These are phyloP conservation scores for Melanotaenia nigrans DNA, from an alignment of 2,797 vertebrate genomes.

Conservation along the genomic window DNA sequence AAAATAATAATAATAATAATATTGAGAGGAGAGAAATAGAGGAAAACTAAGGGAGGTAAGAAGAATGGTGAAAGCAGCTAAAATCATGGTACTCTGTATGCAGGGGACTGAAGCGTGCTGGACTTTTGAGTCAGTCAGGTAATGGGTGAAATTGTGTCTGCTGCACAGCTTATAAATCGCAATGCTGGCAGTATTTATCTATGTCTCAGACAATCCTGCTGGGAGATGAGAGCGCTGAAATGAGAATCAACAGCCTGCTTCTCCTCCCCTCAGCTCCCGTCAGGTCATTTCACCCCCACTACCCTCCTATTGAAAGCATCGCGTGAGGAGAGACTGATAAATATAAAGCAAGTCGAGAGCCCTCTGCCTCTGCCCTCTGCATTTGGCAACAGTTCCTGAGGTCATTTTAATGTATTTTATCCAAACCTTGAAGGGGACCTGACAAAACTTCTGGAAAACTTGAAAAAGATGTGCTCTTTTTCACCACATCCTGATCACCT, in stretches of 20 bases:
- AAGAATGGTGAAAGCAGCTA: conserved; percentile 37
- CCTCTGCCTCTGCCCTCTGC: conserved; percentile 46
- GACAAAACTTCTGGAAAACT: conserved; percentile 29
- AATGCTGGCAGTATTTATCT: conserved; percentile 80
- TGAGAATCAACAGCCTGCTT: conserved; percentile 79
- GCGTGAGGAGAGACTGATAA: conserved; percentile 74
- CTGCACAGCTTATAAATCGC: conserved; percentile 77
- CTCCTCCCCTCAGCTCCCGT: conserved; percentile 66
- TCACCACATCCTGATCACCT: conserved; percentile 18
- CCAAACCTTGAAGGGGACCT: conserved; percentile 28
- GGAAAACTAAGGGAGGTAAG: conserved; percentile 24
- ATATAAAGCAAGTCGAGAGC: conserved; percentile 70
- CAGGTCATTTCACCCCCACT: conserved; percentile 68
- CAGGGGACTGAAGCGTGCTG: conserved; percentile 61
- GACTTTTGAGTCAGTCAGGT: conserved; percentile 72
- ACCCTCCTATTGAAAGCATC: conserved; percentile 54
- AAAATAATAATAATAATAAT: too few species aligned
- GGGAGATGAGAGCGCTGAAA: conserved; percentile 74
- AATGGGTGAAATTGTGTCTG: conserved; percentile 77
- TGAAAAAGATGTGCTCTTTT: conserved; percentile 31
- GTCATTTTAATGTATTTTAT: conserved; percentile 70
- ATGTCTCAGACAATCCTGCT: conserved; percentile 77
- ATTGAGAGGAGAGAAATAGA: conserved; percentile 24
- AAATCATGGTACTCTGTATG: conserved; percentile 67
- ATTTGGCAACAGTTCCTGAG: conserved; percentile 42